A percentile compares a stretch with the other conserved stretches of the same genome.
phyloP scores from a whole-genome alignment of 2,113 vertebrate genomes.

The Accipiter cooperii region DNA sequence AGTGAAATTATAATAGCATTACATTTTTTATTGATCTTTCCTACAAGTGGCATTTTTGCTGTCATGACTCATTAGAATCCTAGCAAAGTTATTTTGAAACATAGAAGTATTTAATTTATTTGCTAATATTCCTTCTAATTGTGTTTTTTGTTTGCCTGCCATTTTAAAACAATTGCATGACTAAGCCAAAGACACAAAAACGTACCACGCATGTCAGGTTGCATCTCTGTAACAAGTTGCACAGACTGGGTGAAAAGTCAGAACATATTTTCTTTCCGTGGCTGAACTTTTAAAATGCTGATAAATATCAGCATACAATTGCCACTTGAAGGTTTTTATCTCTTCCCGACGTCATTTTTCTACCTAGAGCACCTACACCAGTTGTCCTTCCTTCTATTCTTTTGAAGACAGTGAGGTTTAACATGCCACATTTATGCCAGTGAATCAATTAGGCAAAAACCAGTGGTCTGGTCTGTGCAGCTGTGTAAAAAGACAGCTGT shows the following conservation, averaged over 20 bases:
- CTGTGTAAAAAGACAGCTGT: background rate
- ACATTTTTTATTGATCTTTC: background rate
- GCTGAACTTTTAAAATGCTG: background rate
- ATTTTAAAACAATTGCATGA: background rate
- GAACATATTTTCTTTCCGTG: background rate
- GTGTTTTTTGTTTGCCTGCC: background rate
- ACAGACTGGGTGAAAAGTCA: background rate
- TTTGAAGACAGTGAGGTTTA: background rate
- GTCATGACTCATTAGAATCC: background rate
- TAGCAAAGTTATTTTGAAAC: background rate
- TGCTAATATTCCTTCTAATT: background rate
- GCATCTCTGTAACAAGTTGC: background rate
- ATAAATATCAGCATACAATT: background rate
- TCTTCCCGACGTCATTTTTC: background rate
- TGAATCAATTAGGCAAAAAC: background rate
- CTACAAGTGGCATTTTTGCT: background rate
- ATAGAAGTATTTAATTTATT: background rate
- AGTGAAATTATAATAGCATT: background rate
- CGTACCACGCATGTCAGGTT: fast-evolving
- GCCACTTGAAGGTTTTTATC: background rate
- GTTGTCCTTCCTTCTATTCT: background rate
- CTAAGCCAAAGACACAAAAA: background rate
- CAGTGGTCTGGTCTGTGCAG: background rate
- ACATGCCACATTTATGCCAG: background rate
- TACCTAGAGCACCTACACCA: background rate